Conservation (phyloP, 2,888 invertebrate genomes). For the Eurois occulta region DNA sequence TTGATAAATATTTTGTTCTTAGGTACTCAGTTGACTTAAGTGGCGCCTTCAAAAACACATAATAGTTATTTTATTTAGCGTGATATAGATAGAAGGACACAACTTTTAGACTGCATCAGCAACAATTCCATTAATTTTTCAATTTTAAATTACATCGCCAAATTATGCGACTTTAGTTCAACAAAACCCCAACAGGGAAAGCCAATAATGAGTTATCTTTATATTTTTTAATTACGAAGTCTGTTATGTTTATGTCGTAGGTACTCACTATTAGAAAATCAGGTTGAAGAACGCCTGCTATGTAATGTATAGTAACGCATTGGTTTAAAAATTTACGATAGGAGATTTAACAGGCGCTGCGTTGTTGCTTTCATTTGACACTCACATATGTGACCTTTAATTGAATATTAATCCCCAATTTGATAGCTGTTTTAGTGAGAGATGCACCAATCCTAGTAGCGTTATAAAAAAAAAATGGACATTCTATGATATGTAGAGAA, state of each 20-base stretch:
- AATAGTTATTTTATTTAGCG: not conserved
- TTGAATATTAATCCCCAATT: too few relatives aligned
- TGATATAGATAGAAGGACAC: not conserved
- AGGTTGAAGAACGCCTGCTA: conserved; percentile 23
- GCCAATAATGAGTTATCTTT: not conserved
- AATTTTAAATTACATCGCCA: not conserved
- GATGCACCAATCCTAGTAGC: not conserved
- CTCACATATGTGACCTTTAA: not conserved
- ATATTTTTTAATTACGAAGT: not conserved
- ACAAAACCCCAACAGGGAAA: not conserved
- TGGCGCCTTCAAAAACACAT: not conserved
- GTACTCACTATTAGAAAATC: not conserved
- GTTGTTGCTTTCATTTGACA: not conserved
- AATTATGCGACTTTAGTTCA: not conserved
- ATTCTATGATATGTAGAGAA: not conserved
- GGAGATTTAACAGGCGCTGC: conserved; percentile 14
- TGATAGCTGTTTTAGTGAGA: too few relatives aligned
- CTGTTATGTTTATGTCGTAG: too few relatives aligned
- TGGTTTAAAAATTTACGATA: not conserved
- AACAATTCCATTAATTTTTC: not conserved
- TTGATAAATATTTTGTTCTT: not conserved
- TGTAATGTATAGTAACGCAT: not conserved
- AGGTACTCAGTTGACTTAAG: not conserved
- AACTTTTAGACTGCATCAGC: not conserved
- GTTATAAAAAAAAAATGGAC: not conserved